phyloP scores from a whole-genome alignment of 2,113 vertebrate species.

The Cepphus grylle region DNA sequence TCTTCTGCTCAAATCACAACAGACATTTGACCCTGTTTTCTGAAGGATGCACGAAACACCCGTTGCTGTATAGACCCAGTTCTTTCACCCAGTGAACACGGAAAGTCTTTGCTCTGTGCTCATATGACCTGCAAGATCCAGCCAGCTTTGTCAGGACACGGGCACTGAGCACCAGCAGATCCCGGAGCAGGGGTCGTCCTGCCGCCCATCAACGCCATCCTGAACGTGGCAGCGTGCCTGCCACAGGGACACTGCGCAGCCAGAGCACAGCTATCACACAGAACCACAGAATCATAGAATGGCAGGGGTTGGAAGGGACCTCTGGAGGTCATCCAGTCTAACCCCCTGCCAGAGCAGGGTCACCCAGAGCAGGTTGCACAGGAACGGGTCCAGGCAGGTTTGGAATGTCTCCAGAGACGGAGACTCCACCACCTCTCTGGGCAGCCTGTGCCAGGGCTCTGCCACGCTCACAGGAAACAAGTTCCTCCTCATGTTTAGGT shows the following conservation, averaged over 20 bases:
- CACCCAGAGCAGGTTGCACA: too few relatives aligned
- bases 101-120: background rate
- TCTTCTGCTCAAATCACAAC: background rate
- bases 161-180: background rate
- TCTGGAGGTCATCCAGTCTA: too few relatives aligned
- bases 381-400: too few relatives aligned
- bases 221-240: rapidly evolving
- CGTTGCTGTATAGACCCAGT: rapidly evolving
- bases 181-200: background rate
- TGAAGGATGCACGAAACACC: background rate
- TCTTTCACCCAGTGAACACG: rapidly evolving
- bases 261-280: background rate
- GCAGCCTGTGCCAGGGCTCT: too few relatives aligned
- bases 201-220: rapidly evolving
- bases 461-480: too few relatives aligned
- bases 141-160: background rate
- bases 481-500: too few relatives aligned
- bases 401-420: too few relatives aligned
- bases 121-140: background rate
- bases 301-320: too few relatives aligned
- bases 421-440: too few relatives aligned
- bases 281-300: too few relatives aligned
- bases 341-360: too few relatives aligned
- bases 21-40: background rate
- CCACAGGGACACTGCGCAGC: background rate